A percentile compares a stretch with the other conserved stretches of the same genome.
phyloP scores from a whole-genome alignment of 2,797 vertebrate genomes.

The Peromyscus nudipes region DNA sequence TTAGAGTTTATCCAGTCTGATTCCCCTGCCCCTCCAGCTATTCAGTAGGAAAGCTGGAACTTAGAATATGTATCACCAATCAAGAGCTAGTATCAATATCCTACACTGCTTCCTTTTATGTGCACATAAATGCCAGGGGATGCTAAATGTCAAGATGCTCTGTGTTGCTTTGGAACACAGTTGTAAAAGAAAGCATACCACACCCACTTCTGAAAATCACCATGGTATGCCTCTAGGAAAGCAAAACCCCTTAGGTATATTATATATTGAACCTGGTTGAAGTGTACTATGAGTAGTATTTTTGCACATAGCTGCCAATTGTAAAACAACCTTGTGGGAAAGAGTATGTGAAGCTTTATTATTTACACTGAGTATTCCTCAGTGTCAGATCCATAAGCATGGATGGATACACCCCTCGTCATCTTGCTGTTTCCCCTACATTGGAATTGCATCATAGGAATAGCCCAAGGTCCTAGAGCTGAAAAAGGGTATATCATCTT shows the following conservation, averaged over 20 bases:
- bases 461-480: neutral
- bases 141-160: neutral
- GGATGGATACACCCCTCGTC: neutral
- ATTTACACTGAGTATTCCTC: neutral
- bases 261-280: neutral
- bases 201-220: neutral
- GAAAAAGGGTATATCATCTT: neutral
- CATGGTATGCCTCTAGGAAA: neutral
- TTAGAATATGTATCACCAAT: neutral
- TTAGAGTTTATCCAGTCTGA: neutral
- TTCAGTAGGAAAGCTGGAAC: neutral
- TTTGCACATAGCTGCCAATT: neutral
- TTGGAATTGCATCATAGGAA: neutral
- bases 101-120: neutral
- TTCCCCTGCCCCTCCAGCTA: neutral
- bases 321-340: neutral
- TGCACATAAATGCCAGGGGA: neutral
- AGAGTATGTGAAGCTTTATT: neutral
- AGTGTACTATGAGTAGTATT: neutral
- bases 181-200: constrained; percentile 1
- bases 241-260: neutral
- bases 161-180: neutral
- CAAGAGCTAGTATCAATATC: neutral
- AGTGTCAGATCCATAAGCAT: neutral
- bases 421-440: neutral